These are phyloP conservation scores for Ammospiza maritima DNA, from an alignment of 2,797 vertebrate genomes.

Conservation along the genomic window DNA sequence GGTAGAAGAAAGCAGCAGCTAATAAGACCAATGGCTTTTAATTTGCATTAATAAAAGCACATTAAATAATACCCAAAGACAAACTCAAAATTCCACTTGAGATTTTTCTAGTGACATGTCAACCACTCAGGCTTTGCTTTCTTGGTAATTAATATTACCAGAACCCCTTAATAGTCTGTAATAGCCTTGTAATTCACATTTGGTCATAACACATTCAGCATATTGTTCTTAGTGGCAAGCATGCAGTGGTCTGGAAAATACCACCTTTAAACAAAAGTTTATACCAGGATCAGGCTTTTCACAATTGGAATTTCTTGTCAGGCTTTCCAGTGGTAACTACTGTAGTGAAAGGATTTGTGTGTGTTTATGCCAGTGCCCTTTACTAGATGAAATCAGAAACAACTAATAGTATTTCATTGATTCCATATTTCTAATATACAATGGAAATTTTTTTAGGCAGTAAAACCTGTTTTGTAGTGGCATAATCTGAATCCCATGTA, in stretches of 20 bases:
- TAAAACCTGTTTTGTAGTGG: background rate
- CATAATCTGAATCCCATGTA: background rate
- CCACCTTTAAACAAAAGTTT: slow-evolving; percentile 10
- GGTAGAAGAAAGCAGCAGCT: slow-evolving; percentile 13
- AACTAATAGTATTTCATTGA: background rate
- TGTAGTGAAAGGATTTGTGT: background rate
- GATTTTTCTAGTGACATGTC: slow-evolving; percentile 58
- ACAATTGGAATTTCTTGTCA: background rate
- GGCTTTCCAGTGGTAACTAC: background rate
- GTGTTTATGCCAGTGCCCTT: background rate
- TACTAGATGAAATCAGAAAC: background rate
- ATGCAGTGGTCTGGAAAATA: background rate
- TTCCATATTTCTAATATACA: background rate
- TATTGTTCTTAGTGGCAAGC: slow-evolving; percentile 3
- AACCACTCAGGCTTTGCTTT: slow-evolving; percentile 8
- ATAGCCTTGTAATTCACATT: slow-evolving; percentile 39
- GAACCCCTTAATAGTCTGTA: slow-evolving; percentile 50
- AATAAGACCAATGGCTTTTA: slow-evolving; percentile 54
- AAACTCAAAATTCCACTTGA: slow-evolving; percentile 52
- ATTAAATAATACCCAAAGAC: slow-evolving; percentile 16
- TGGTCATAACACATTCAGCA: slow-evolving; percentile 13
- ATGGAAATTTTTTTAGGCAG: background rate
- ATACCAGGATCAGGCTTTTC: background rate
- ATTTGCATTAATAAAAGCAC: slow-evolving; percentile 59
- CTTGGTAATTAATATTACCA: slow-evolving; percentile 37